A percentile compares a stretch with the other conserved stretches of the same genome.
These are phyloP conservation scores for Cephonodes hylas DNA, from an alignment of 2,888 invertebrate species.

Conservation along the genomic window DNA sequence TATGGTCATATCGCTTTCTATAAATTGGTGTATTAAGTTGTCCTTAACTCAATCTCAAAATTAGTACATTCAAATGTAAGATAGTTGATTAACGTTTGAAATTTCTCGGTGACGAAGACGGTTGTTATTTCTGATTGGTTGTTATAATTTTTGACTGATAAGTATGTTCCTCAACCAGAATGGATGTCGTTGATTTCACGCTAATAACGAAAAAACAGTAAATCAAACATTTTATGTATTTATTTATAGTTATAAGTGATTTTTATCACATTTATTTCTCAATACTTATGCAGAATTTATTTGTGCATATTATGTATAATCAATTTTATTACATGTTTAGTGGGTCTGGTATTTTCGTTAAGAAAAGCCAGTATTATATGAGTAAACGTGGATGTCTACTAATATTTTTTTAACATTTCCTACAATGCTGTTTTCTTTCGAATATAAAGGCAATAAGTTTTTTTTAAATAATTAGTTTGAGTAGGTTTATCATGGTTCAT, in stretches of 20 bases:
- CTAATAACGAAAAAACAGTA: background rate
- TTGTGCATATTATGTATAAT: background rate
- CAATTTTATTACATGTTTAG: background rate
- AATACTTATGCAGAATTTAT: background rate
- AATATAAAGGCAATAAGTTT: conserved; percentile 40
- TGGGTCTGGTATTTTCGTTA: conserved; percentile 1
- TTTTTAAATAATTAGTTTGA: conserved; percentile 42
- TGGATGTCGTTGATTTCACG: background rate
- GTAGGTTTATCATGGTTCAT: conserved; percentile 58
- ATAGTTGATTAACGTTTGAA: conserved; percentile 11
- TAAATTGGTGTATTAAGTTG: conserved; percentile 11
- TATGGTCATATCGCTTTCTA: conserved; percentile 9
- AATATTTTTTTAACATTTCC: background rate
- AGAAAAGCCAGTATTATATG: background rate
- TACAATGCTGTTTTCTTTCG: background rate
- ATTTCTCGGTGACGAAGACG: conserved; percentile 24
- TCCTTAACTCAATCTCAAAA: conserved; percentile 7
- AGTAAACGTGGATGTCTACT: background rate
- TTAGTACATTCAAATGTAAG: background rate
- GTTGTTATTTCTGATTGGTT: conserved; percentile 28
- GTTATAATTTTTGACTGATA: conserved; percentile 44
- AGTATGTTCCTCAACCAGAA: conserved; percentile 33
- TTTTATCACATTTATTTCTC: background rate
- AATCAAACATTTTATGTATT: background rate
- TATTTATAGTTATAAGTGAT: background rate